Base-by-base conservation (phyloP, 2,113 vertebrate genomes). In the Menidia beryllina region DNA sequence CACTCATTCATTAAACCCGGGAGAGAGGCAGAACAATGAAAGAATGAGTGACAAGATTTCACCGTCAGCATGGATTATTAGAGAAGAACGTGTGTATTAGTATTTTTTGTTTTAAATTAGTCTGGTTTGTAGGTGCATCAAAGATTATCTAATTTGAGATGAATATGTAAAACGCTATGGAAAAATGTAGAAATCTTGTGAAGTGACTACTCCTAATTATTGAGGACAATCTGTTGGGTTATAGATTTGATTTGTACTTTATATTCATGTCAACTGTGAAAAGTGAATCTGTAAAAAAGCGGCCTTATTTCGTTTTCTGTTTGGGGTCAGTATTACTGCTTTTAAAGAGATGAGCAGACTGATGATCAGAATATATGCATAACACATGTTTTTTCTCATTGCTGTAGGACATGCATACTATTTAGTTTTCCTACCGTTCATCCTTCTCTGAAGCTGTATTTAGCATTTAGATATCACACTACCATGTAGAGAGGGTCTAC, bases 1-100 rank as follows among this genome's bases (percentile, higher is more conserved):
- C 60, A 74, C 83, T 79, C 83, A 78, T 91, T 85, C 85, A 82
- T 91, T 85, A 86, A 82, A 68, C 79, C 85, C 50, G 69, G 66
- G 71, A 74, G 45, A 21, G 50, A 67, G 82, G 55, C 64, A 49
- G 59, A 69, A 66, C 48, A 55, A 52, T 62, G 38, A 74, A 54
- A 72, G 38, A 71, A 56, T 23, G 60, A 72, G 57, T 41, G 69
- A 67, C 68, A 72, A 70, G 48, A 77, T 75, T 84, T 41, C 67
- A 76, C 27, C 64, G 45, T 77, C 52, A 55, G n/a, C n/a, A n/a
- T n/a, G 39, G 67, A 53, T 11, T 26, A 23, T 55, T 41, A 47
- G 38, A 8, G 27, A 43, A 26, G 54, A 17, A 27, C 8, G 15
- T 26, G 19, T 64, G 50, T 25, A 2, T 50, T n/a, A 19, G n/a